Base-by-base conservation (phyloP, 2,888 invertebrate species). In the Erebia aethiops region DNA sequence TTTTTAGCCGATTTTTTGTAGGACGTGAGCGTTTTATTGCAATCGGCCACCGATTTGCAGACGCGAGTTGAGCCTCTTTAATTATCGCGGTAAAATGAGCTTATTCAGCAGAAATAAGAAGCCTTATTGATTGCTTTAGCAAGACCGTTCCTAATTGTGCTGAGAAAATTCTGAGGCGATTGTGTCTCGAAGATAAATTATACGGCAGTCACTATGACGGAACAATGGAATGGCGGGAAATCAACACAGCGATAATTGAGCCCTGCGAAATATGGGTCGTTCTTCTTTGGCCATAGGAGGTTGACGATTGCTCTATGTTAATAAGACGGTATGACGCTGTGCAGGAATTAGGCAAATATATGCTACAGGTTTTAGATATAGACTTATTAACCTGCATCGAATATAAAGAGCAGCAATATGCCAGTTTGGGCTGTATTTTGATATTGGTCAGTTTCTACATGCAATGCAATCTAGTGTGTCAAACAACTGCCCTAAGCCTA, bases 91-190 rank as follows among this genome's bases (percentile, higher is more conserved):
- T 46, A 46, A 46, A 46, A 46, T 11, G 46, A 46, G 11, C 46
- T 46, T 52, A 14, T n/a, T 8, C 52, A 52, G 52, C 52, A 1
- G 21, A 56, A 18, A 46, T 13, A 43, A 84, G 80, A 83, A 87
- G 87, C 80, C 88, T 87, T 84, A 80, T 80, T 81, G 82, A 87
- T 85, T 80, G 82, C 82, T 85, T 85, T 83, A 79, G 80, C 82
- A 79, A 80, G 77, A 77, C 78, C 78, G 78, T 78, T 80, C 81
- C 77, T 88, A 88, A 89, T 88, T 86, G 84, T 82, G 79, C 75
- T 70, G 72, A 84, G 82, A 85, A 82, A 82, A 84, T 85, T 86
- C 83, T 87, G 87, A 86, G 82, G 77, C 84, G 82, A 84, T 85
- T 83, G 82, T 83, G 79, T 74, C 74, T 70, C 71, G 74, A 82